A percentile compares a stretch with the other conserved stretches of the same genome.
phyloP scores from a whole-genome alignment of 2,113 vertebrate genomes.

The Stigmatopora argus region DNA sequence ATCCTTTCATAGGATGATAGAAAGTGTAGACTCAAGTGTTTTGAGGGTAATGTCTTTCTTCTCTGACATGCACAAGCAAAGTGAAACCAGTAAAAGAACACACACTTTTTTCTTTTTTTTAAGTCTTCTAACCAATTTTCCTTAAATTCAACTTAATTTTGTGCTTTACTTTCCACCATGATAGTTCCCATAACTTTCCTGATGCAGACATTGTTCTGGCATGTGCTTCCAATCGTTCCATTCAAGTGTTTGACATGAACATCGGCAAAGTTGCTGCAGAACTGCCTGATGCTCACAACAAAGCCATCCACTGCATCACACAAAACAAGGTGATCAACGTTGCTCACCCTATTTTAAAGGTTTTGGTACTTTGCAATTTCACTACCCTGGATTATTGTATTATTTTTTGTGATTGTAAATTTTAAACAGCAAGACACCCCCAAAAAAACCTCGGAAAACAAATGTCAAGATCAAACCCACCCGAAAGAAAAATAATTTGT shows the following conservation, averaged over 20 bases:
- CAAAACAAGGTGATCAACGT: conserved; percentile 78
- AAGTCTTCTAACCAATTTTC: not conserved
- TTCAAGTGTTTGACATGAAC: conserved; percentile 86
- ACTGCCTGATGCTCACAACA: conserved; percentile 73
- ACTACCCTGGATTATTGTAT: not conserved
- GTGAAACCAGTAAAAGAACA: not conserved
- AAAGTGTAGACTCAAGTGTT: conserved; percentile 2
- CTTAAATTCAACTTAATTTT: not conserved
- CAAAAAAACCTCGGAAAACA: not conserved
- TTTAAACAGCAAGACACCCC: no score
- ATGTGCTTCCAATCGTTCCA: conserved; percentile 71
- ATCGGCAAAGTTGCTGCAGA: conserved; percentile 63
- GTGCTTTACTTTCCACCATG: not conserved
- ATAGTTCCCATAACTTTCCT: conserved; percentile 16
- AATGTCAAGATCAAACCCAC: conserved; percentile 14
- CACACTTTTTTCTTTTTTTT: not conserved
- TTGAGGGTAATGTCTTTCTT: not conserved
- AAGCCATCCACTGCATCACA: conserved; percentile 78
- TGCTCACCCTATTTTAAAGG: not conserved
- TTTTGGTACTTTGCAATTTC: not conserved
- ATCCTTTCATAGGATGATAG: conserved; percentile 70
- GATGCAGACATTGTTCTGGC: conserved; percentile 77
- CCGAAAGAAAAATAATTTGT: conserved; percentile 22
- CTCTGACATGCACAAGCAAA: conserved; percentile 18
- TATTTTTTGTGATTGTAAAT: not conserved